Evolutionary conservation across 2,888 invertebrate genomes (phyloP).

Genomic region (Drosophila ezoana): DNA sequence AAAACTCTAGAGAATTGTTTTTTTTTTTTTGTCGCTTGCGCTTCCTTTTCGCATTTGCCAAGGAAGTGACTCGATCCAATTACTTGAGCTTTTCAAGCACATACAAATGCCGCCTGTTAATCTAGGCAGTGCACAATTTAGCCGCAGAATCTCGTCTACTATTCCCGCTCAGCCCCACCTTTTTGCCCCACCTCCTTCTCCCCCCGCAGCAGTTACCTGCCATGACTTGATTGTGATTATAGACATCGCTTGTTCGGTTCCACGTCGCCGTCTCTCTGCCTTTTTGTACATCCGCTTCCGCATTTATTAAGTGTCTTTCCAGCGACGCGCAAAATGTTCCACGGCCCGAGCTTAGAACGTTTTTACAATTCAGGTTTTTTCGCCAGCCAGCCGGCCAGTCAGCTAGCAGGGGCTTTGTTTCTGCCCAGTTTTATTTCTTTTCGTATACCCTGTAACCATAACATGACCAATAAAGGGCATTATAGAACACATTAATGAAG

Average conservation of each 20-base stretch:
- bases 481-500: background rate
- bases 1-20: too few species aligned
- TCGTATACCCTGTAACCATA: conserved; percentile 20
- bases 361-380: conserved; percentile 80
- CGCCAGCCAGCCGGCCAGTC: conserved; percentile 16
- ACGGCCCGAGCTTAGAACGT: conserved; percentile 69
- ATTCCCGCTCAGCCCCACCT: conserved; percentile 4
- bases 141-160: conserved; percentile 1
- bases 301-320: conserved; percentile 83
- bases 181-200: conserved; percentile 16
- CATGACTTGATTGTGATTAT: conserved; percentile 83
- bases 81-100: conserved; percentile 15
- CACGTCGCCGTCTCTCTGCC: conserved; percentile 39
- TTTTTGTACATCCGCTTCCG: conserved; percentile 83
- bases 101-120: conserved; percentile 19
- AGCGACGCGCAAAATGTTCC: conserved; percentile 69
- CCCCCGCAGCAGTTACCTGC: conserved; percentile 37
- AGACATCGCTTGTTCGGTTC: conserved; percentile 62
- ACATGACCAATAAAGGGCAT: background rate
- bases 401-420: conserved; percentile 43
- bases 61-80: conserved; percentile 47
- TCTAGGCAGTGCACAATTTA: conserved; percentile 14
- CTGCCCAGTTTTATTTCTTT: conserved; percentile 26
- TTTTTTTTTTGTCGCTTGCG: too few species aligned
- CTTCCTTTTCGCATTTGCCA: conserved; percentile 36